Evolutionary conservation across 1,140 invertebrate genomes (phyloP).

Genomic region (Cotesia glomerata): DNA sequence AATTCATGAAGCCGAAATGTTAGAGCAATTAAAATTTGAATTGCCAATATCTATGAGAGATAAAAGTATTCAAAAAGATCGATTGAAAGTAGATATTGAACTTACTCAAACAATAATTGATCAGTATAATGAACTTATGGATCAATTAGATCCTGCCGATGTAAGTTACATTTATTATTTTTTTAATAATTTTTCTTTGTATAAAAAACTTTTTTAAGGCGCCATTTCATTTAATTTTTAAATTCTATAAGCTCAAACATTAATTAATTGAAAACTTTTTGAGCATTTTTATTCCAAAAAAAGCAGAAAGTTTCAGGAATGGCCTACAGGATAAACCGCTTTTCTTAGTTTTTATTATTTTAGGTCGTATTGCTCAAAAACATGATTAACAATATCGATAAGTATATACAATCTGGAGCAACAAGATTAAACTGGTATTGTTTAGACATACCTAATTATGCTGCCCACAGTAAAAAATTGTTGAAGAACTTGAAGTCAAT

Average conservation of each 20-base stretch:
- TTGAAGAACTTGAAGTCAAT: constrained; percentile 70
- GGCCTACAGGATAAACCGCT: neutral
- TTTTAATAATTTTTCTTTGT: neutral
- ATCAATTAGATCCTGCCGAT: constrained; percentile 69
- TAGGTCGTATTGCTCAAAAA: constrained; percentile 71
- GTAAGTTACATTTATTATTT: constrained; percentile 48
- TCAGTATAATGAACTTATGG: constrained; percentile 68
- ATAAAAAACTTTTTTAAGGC: neutral
- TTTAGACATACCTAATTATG: constrained; percentile 79
- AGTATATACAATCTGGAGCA: constrained; percentile 78
- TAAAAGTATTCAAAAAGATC: constrained; percentile 73
- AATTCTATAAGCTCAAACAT: too few species aligned
- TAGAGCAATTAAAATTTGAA: constrained; percentile 76
- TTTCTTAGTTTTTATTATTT: constrained; percentile 10
- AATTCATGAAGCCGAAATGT: constrained; percentile 77
- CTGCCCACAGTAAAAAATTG: constrained; percentile 64
- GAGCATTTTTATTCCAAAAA: too few species aligned
- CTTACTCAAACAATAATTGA: constrained; percentile 66
- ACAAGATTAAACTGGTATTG: constrained; percentile 85
- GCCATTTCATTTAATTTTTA: too few species aligned
- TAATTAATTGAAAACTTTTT: too few species aligned
- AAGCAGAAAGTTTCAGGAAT: neutral
- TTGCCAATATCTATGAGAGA: constrained; percentile 73
- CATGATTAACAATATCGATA: constrained; percentile 75
- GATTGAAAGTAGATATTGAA: constrained; percentile 71